Percentiles rank a stretch among this genome's conserved stretches.
Conservation (phyloP, 2,797 vertebrate species). For the Psittacula derbiana region DNA sequence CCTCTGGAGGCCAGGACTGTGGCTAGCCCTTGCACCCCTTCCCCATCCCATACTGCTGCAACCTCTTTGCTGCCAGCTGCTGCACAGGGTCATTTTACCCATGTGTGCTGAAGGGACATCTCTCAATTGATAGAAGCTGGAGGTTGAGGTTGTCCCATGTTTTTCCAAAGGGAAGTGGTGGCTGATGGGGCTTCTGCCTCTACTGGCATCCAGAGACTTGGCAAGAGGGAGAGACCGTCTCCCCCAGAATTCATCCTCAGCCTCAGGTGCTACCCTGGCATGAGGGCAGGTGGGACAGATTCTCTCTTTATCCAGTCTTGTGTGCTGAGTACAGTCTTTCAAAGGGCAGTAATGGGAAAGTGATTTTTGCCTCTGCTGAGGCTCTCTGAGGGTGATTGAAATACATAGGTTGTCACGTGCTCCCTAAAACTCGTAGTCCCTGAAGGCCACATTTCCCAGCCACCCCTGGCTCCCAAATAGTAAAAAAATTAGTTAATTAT, state of each 20-base stretch:
- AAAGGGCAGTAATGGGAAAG: background rate
- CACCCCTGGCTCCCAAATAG: background rate
- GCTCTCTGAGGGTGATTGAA: background rate
- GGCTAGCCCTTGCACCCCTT: background rate
- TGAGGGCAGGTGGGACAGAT: background rate
- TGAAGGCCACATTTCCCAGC: background rate
- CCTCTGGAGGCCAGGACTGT: background rate
- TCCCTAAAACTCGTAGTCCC: background rate
- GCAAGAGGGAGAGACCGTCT: background rate
- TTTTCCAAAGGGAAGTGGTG: background rate
- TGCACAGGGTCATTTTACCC: background rate
- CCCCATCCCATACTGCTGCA: background rate
- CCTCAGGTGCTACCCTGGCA: background rate
- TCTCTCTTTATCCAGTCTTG: background rate
- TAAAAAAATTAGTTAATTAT: background rate
- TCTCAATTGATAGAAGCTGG: background rate
- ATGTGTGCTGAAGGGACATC: background rate
- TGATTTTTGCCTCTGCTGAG: background rate
- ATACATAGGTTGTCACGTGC: background rate
- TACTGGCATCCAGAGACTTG: background rate
- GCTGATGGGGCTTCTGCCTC: background rate
- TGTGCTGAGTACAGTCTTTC: background rate
- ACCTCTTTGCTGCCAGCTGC: background rate
- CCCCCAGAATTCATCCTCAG: rapidly evolving
- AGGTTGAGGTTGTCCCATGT: background rate